phyloP scores from a whole-genome alignment of 2,797 vertebrate species.

The Threskiornis aethiopicus region DNA sequence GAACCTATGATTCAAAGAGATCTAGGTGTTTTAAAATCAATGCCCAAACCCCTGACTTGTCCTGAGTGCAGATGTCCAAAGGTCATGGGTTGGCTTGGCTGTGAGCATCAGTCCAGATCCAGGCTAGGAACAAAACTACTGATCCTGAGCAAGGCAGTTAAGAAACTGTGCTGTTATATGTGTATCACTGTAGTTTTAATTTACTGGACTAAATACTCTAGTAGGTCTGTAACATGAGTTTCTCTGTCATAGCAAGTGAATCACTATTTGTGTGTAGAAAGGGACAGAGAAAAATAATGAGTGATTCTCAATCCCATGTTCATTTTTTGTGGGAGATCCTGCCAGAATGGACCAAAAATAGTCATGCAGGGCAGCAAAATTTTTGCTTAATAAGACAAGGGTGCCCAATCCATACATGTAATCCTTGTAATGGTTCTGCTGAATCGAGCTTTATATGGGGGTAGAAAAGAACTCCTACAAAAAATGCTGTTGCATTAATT shows the following conservation, averaged over 20 bases:
- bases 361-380: background rate
- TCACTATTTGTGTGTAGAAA: background rate
- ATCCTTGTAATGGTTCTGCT: constrained; percentile 61
- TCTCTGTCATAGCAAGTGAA: background rate
- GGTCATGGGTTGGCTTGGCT: background rate
- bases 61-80: background rate
- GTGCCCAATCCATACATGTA: background rate
- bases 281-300: background rate
- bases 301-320: background rate
- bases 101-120: background rate
- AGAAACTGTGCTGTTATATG: background rate
- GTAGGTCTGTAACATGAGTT: background rate
- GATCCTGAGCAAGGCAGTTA: background rate
- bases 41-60: background rate
- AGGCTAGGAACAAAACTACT: background rate
- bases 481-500: constrained; percentile 77
- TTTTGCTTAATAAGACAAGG: constrained; percentile 15
- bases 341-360: background rate
- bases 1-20: background rate
- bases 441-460: constrained; percentile 60
- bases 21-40: background rate
- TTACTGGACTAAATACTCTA: background rate
- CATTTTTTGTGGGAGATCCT: background rate
- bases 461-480: constrained; percentile 65
- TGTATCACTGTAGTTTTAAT: background rate